Evolutionary conservation across 1,140 invertebrate genomes (phyloP), one percentile per base, ranked within the genome.

Genomic region (Centruroides vittatus): DNA sequence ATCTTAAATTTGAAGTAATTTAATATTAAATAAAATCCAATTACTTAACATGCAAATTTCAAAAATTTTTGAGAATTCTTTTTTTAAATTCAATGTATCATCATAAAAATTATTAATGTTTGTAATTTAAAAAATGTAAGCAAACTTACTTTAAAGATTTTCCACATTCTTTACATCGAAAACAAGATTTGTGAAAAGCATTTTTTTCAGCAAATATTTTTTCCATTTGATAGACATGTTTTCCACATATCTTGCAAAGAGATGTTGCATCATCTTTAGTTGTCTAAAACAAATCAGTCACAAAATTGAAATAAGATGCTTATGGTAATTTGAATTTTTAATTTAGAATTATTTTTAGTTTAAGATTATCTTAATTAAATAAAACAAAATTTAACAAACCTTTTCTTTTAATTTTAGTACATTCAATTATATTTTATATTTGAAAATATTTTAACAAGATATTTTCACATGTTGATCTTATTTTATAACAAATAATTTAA

Each of bases 171-270:
- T 82, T 80, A 70, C 91, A 95, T 66, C 88, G 78, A 78, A 94
- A 92, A 75, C 91, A 95, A 71, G 87, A 86, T 73, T 90, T 93
- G 73, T 95, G 92, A 84, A 88, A 95, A 55, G 87, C 79, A 36
- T 81, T 75, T 67, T 84, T 84, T 73, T 91, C 90, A 3, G 88
- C 88, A 74, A 91, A 92, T 61, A 92, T 83, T 69, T 89, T 83
- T 74, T 95, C 91, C 89, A 94, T 93, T 75, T 89, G 89, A 75
- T 93, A 95, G 9, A 93, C 91, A 59, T 85, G 82, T 70, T 90
- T 88, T n/a, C 80, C 78, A 73, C 91, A 95, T 61, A 83, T 81
- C 67, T 83, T 83, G 70, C 89, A 94, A 41, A 70, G 53, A 50
- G 61, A 67, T n/a, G 66, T 58, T n/a, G 62, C 60, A 46, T 70